Conservation (phyloP, 1,140 invertebrate genomes). For the Plectrocnemia conspersa region DNA sequence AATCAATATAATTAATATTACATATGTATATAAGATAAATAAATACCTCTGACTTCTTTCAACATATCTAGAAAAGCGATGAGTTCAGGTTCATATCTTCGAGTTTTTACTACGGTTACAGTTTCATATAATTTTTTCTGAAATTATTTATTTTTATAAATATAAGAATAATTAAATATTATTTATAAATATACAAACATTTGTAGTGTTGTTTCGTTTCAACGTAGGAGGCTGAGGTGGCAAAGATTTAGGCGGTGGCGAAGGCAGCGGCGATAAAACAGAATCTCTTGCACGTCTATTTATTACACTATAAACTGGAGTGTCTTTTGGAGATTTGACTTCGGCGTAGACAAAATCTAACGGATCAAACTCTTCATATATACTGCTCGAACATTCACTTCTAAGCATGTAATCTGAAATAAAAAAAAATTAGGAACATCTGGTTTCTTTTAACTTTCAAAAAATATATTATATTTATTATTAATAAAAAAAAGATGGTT, state of each 20-base stretch:
- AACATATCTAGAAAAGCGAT: constrained; percentile 78
- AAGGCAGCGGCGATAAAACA: constrained; percentile 53
- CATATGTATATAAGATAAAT: constrained; percentile 28
- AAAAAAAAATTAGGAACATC: constrained; percentile 17
- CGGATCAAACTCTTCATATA: constrained; percentile 82
- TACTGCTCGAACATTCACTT: constrained; percentile 61
- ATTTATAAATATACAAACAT: constrained; percentile 17
- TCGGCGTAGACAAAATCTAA: constrained; percentile 78
- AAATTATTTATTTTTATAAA: constrained; percentile 31
- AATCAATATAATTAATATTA: constrained; percentile 47
- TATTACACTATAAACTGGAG: constrained; percentile 71
- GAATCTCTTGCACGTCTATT: constrained; percentile 61
- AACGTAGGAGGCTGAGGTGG: constrained; percentile 40
- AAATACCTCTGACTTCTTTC: constrained; percentile 61
- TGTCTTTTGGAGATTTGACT: constrained; percentile 66
- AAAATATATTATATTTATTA: not conserved
- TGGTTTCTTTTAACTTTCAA: constrained; percentile 7
- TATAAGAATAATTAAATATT: constrained; percentile 5
- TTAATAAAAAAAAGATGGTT: too few species aligned
- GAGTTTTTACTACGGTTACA: constrained; percentile 59
- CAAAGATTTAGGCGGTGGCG: constrained; percentile 54
- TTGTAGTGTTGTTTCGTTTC: constrained; percentile 44
- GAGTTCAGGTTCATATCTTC: constrained; percentile 68
- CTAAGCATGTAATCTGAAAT: constrained; percentile 43
- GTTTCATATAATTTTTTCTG: constrained; percentile 66